Evolutionary conservation across 23 tunicate species (phyloP), one percentile per base, ranked within the genome.

Genomic region (Oikopleura dioica): DNA sequence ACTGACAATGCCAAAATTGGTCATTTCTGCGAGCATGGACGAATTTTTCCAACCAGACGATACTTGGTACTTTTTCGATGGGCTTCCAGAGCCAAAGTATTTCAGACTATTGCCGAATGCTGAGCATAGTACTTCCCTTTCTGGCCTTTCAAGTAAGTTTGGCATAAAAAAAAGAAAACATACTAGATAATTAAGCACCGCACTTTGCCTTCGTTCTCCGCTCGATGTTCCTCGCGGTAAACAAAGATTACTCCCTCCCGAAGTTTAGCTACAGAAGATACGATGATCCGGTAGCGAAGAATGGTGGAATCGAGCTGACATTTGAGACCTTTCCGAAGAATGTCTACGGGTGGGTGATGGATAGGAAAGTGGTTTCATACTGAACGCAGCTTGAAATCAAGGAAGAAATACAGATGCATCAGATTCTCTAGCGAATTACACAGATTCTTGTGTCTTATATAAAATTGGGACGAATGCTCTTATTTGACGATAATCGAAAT

Each of bases 31-130:
- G 26, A 63, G 32, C 33, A 2, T 63, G 5, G 72, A 63, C 33
- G 72, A 63, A 28, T 63, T 63, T 63, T 63, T 63, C 33, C 72
- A 63, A 31, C 72, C 72, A 63, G 72, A 63, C 33, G 72, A 63
- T 63, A 63, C 32, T 24, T 28, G 26, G 4, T 63, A 63, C 33
- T 63, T 63, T 63, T 63, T 23, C 30, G 72, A 63, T 28, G 72
- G 26, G 16, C 72, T 63, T 16, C 72, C 72, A 63, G 72, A 63
- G 72, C 72, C 72, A 24, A 63, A 63, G 26, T 28, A 63, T 63
- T 63, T 63, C 72, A 23, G 72, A 23, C 33, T 63, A 31, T 28
- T 63, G 72, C 33, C 72, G 26, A 63, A 63, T 28, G 72, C 72
- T 12, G 72, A 63, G 26, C 72, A 63, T 28, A 63, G 72, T 63